Evolutionary conservation across 2,888 invertebrate genomes (phyloP).

Genomic region (Liodrosophila aerea): DNA sequence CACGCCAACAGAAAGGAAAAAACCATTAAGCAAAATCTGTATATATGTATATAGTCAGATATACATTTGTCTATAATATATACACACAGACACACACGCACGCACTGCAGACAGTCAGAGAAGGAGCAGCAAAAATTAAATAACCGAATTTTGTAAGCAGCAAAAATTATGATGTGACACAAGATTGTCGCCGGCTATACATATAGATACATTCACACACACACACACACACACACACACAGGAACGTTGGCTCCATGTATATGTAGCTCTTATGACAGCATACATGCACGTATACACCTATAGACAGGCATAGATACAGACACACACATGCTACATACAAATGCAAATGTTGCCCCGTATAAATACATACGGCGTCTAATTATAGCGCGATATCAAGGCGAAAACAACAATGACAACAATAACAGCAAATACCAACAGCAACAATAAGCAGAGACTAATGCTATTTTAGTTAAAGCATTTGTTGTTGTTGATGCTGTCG

Average conservation of each 20-base stretch:
- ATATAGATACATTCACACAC: slow-evolving; percentile 40
- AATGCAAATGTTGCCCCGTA: slow-evolving; percentile 23
- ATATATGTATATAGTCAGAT: slow-evolving; percentile 2
- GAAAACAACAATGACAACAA: slow-evolving; percentile 44
- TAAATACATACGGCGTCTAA: slow-evolving; percentile 38
- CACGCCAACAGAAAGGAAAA: slow-evolving; percentile 46
- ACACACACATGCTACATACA: slow-evolving; percentile 20
- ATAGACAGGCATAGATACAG: slow-evolving; percentile 29
- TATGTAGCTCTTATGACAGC: slow-evolving; percentile 50
- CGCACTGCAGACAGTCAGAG: background rate
- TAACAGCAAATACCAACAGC: slow-evolving; percentile 13
- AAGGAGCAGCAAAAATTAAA: slow-evolving; percentile 42
- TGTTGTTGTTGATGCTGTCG: slow-evolving; percentile 33
- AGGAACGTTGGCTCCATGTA: slow-evolving; percentile 28
- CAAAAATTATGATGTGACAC: slow-evolving; percentile 65
- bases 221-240: too few species aligned
- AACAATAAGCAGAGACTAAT: slow-evolving; percentile 23
- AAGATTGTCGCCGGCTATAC: slow-evolving; percentile 67
- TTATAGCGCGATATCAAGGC: slow-evolving; percentile 57
- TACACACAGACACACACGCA: slow-evolving; percentile 5
- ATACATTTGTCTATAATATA: slow-evolving; percentile 5
- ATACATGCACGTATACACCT: slow-evolving; percentile 6
- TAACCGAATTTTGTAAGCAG: slow-evolving; percentile 39
- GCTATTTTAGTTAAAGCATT: slow-evolving; percentile 45
- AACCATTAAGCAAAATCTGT: slow-evolving; percentile 28